A percentile compares a stretch with the other conserved stretches of the same genome.
phyloP scores from a whole-genome alignment of 2,797 vertebrate genomes.

The Phrynocephalus guinanensis region DNA sequence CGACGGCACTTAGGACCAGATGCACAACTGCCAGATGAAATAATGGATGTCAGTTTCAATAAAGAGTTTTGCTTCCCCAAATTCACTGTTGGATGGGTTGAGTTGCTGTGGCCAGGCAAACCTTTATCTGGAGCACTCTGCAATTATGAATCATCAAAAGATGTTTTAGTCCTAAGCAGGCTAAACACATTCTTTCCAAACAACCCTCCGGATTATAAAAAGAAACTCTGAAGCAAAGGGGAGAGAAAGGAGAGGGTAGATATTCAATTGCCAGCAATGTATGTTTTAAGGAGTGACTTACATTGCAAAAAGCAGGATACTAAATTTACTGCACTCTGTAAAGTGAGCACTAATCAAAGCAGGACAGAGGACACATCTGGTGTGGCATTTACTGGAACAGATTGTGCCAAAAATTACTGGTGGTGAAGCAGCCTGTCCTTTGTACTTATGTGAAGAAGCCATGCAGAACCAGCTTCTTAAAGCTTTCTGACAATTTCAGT shows the following conservation, averaged over 20 bases:
- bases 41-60: neutral
- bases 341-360: neutral
- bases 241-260: neutral
- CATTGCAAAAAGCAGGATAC: neutral
- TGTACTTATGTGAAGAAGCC: neutral
- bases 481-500: neutral
- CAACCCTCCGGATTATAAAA: slow-evolving; percentile 50
- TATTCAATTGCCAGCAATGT: neutral
- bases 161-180: slow-evolving; percentile 38
- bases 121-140: slow-evolving; percentile 27
- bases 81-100: slow-evolving; percentile 6
- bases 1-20: neutral
- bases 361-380: neutral
- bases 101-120: neutral
- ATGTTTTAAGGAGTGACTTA: neutral
- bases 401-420: neutral
- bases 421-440: neutral
- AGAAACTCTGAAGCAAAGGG: slow-evolving; percentile 24
- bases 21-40: neutral
- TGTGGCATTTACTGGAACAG: neutral
- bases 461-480: neutral
- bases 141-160: slow-evolving; percentile 28
- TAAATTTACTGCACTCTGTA: slow-evolving; percentile 14
- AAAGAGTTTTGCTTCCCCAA: neutral
- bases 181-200: slow-evolving; percentile 59